A percentile compares a stretch with the other conserved stretches of the same genome.
Conservation (phyloP, 1,140 invertebrate genomes). For the Bombus fervidus region DNA sequence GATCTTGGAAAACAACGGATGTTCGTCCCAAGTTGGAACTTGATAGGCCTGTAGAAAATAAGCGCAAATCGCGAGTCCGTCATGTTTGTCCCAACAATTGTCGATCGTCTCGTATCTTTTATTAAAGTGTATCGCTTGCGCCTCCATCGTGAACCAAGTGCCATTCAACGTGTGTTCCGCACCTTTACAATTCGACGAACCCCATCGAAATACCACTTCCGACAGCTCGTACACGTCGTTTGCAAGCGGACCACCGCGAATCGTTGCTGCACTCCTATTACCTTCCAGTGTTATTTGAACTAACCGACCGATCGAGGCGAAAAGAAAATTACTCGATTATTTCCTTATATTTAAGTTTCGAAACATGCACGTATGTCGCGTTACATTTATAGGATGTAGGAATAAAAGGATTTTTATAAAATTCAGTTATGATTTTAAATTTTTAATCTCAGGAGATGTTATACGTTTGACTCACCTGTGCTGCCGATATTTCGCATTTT, state of each 20-base stretch:
- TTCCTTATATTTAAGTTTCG: neutral
- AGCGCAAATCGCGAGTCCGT: slow-evolving; percentile 89
- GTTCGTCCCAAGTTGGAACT: slow-evolving; percentile 47
- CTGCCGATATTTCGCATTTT: slow-evolving; percentile 46
- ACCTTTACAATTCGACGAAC: slow-evolving; percentile 80
- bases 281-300: slow-evolving; percentile 39
- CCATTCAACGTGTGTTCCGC: slow-evolving; percentile 84
- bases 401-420: too few relatives aligned
- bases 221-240: slow-evolving; percentile 79
- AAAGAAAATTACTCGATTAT: neutral
- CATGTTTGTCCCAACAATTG: slow-evolving; percentile 86
- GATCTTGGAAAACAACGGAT: slow-evolving; percentile 50
- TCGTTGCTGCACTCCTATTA: slow-evolving; percentile 27
- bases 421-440: too few relatives aligned
- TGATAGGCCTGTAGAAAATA: slow-evolving; percentile 85
- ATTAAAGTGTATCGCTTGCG: slow-evolving; percentile 91
- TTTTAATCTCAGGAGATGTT: neutral
- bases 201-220: slow-evolving; percentile 86
- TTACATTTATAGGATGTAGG: too few relatives aligned
- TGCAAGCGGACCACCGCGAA: slow-evolving; percentile 77
- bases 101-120: slow-evolving; percentile 87
- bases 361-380: too few relatives aligned
- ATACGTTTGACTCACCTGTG: slow-evolving; percentile 22
- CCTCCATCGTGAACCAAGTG: slow-evolving; percentile 84
- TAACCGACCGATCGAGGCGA: neutral